Base-by-base conservation (phyloP, 2,888 invertebrate species). In the Carterocephalus palaemon region DNA sequence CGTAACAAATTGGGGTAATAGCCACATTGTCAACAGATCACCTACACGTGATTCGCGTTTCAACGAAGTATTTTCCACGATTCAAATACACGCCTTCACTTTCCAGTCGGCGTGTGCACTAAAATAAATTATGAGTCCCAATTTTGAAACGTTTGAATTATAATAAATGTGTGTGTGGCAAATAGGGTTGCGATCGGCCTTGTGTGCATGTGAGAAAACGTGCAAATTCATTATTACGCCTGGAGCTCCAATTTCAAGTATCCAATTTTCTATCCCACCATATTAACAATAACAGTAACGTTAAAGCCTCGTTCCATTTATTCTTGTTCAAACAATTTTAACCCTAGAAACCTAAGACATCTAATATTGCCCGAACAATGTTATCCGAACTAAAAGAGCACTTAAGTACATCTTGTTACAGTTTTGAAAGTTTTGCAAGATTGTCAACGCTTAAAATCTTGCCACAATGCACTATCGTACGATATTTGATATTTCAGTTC, bases 391-490 rank as follows among this genome's bases (percentile, higher is more conserved):
- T 48, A 49, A 41, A 46, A 51, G 53, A 53, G 51, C 51, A 53
- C 47, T 53, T 51, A 51, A 41, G 48, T 33, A 48, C 23, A 36
- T 47, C 48, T 53, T 47, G 51, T 53, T 53, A 51, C 47, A 51
- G 52, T 45, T 42, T 23, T 49, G 46, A 51, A 53, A 50, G 47
- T 48, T 47, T 46, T 33, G 37, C 39, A 36, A 36, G 45, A 48
- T 46, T 39, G 47, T 47, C 29, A 16, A 7, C 17, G 29, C 19
- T 16, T 24, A 15, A 39, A 47, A 19, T 46, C 33, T 15, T 41
- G 39, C 48, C 28, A 36, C 46, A 43, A 26, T 23, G 23, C 34
- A 34, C 13, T 8, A 15, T 20, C 19, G 10, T 19, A 22, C n/a
- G n/a, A n/a, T n/a, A n/a, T n/a, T n/a, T n/a, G n/a, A n/a, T n/a